Evolutionary conservation across 2,797 vertebrate genomes (phyloP).

Genomic region (Falco concolor): DNA sequence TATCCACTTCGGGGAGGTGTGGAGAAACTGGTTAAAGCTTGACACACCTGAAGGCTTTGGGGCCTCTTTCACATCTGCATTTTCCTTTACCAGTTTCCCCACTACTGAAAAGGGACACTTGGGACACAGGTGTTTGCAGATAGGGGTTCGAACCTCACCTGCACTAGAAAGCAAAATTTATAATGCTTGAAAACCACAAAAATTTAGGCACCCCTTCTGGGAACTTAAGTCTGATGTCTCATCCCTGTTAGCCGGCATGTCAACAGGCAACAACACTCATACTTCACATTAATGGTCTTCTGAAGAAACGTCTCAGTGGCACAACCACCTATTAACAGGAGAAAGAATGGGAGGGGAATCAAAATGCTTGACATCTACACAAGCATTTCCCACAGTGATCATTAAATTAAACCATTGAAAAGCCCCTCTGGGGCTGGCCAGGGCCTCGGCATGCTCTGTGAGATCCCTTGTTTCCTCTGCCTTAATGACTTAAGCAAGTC

Average conservation of each 20-base stretch:
- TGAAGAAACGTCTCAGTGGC: background rate
- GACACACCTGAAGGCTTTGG: background rate
- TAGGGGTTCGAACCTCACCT: background rate
- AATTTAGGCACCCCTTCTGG: background rate
- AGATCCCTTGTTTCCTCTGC: constrained; percentile 8
- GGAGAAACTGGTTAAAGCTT: background rate
- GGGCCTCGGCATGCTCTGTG: background rate
- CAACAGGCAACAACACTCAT: background rate
- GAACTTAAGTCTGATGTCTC: background rate
- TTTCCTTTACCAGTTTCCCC: background rate
- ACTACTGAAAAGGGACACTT: background rate
- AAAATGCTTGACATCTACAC: background rate
- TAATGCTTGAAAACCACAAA: background rate
- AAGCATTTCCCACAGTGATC: background rate
- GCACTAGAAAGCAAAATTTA: background rate
- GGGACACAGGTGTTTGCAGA: background rate
- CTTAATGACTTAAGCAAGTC: constrained; percentile 52
- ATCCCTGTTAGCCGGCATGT: background rate
- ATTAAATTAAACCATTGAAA: constrained; percentile 19
- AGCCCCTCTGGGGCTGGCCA: background rate
- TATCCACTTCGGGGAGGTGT: background rate
- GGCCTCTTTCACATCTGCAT: background rate
- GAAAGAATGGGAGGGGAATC: constrained; percentile 17
- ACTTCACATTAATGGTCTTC: background rate
- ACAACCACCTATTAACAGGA: constrained; percentile 1